phyloP scores from a whole-genome alignment of 2,797 vertebrate species.

The Ataeniobius toweri region DNA sequence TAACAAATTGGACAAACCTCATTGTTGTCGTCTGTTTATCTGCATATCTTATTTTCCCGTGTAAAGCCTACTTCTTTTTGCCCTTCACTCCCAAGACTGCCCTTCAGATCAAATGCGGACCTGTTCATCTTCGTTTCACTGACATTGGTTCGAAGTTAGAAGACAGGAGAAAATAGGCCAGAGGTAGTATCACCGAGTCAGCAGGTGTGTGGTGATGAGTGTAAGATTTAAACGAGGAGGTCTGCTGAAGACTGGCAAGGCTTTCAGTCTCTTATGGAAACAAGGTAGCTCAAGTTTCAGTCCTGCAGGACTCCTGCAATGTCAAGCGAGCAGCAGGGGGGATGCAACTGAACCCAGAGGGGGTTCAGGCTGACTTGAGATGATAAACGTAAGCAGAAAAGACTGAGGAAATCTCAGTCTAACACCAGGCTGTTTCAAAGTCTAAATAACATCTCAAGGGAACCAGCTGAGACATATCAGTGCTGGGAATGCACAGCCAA shows the following conservation, averaged over 20 bases:
- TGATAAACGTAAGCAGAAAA: slow-evolving; percentile 23
- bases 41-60: slow-evolving; percentile 4
- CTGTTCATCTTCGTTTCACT: slow-evolving; percentile 40
- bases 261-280: slow-evolving; percentile 55
- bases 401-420: slow-evolving; percentile 31
- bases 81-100: slow-evolving; percentile 11
- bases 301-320: slow-evolving; percentile 56
- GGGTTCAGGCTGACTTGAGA: slow-evolving; percentile 26
- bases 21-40: not conserved
- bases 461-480: slow-evolving; percentile 17
- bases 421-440: slow-evolving; percentile 10
- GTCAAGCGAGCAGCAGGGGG: slow-evolving; percentile 57
- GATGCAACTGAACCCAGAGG: slow-evolving; percentile 29
- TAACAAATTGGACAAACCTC: not conserved
- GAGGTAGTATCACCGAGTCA: slow-evolving; percentile 36
- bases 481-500: slow-evolving; percentile 9
- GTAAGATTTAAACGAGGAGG: slow-evolving; percentile 42
- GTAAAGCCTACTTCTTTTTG: slow-evolving; percentile 12
- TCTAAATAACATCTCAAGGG: slow-evolving; percentile 19
- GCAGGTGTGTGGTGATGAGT: slow-evolving; percentile 57
- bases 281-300: slow-evolving; percentile 70
- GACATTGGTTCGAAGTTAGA: not conserved
- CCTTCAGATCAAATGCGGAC: slow-evolving; percentile 28
- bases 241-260: slow-evolving; percentile 17
- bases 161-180: slow-evolving; percentile 19